Percentiles rank a stretch among this genome's conserved stretches.
These are phyloP conservation scores for Limnephilus rhombicus DNA, from an alignment of 2,888 invertebrate species.

Conservation along the genomic window DNA sequence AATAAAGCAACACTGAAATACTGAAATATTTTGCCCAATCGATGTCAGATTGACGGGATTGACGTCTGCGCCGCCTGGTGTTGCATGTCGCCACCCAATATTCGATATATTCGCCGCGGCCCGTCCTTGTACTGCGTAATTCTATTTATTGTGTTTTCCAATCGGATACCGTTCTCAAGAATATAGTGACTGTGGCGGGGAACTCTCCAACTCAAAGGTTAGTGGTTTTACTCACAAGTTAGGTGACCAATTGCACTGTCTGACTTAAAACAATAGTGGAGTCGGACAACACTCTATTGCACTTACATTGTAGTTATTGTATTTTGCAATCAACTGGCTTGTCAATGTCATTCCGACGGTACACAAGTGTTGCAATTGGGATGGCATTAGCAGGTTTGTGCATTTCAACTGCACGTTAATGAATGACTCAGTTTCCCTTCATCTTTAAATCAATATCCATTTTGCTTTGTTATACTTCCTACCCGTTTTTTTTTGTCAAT, in stretches of 20 bases:
- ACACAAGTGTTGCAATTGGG: background rate
- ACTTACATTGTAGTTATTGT: background rate
- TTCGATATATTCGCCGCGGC: background rate
- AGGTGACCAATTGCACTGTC: background rate
- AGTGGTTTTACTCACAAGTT: conserved; percentile 7
- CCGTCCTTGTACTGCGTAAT: conserved; percentile 23
- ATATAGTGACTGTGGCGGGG: conserved; percentile 4
- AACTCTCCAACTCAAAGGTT: conserved; percentile 1
- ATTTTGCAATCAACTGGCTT: background rate
- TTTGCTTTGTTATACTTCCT: background rate
- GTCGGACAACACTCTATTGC: background rate
- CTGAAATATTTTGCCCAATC: conserved; percentile 8
- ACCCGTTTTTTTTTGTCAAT: background rate
- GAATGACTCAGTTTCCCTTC: background rate
- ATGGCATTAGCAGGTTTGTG: background rate
- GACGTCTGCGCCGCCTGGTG: conserved; percentile 32
- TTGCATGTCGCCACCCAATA: background rate
- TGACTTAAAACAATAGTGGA: background rate
- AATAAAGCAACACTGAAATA: background rate
- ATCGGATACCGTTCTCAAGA: background rate
- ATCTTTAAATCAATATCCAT: background rate
- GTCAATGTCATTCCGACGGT: background rate
- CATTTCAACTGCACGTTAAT: background rate
- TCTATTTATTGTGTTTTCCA: conserved; percentile 12
- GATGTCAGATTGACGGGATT: conserved; percentile 25